Evolutionary conservation across 2,113 vertebrate species (phyloP).

Genomic region (Catharus minimus): DNA sequence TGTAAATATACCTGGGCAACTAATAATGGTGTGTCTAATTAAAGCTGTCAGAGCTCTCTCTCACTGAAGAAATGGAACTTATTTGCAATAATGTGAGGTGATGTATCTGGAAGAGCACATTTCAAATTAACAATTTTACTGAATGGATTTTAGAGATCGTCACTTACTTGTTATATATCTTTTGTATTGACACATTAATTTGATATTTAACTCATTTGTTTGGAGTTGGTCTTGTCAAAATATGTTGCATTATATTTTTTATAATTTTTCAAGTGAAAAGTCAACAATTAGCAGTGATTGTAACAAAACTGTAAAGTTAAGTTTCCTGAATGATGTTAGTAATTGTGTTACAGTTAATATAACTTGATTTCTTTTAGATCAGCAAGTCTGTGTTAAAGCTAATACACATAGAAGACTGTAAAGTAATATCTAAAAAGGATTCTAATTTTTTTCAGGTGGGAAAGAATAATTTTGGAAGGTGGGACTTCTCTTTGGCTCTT

Average conservation of each 20-base stretch:
- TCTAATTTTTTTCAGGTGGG: neutral
- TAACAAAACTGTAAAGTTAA: neutral
- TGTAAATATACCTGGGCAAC: neutral
- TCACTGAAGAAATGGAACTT: neutral
- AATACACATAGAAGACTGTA: neutral
- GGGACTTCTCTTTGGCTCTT: neutral
- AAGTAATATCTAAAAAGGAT: neutral
- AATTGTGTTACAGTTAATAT: neutral
- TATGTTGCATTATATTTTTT: neutral
- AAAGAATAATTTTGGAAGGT: constrained; percentile 6
- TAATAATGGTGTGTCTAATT: neutral
- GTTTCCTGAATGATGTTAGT: neutral
- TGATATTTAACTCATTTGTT: neutral
- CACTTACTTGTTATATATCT: neutral
- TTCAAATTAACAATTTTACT: neutral
- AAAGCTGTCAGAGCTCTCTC: neutral
- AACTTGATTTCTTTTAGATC: neutral
- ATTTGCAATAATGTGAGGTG: neutral
- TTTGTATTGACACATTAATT: neutral
- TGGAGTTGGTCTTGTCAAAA: neutral
- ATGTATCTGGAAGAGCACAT: neutral
- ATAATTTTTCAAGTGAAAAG: neutral
- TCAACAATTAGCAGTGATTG: neutral
- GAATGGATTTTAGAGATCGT: neutral
- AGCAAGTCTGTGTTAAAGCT: neutral